phyloP scores from a whole-genome alignment of 2,797 vertebrate genomes.

The Mustela erminea region DNA sequence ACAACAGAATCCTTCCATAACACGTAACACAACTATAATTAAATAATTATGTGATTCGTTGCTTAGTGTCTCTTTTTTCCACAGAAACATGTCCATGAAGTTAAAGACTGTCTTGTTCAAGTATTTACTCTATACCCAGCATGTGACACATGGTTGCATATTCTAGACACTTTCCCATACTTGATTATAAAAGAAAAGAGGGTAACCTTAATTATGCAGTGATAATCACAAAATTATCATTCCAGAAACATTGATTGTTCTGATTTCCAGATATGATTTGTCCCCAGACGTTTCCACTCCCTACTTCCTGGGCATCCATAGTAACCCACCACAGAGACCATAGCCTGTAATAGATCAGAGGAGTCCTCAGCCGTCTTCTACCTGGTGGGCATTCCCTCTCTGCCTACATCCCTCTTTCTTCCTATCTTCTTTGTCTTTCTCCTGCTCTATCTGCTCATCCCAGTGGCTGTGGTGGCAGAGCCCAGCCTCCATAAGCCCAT shows the following conservation, averaged over 20 bases:
- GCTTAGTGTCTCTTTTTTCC: neutral
- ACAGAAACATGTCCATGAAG: neutral
- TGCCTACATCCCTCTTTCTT: slow-evolving; percentile 71
- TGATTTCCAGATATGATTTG: neutral
- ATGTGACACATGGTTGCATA: neutral
- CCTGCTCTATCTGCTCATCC: slow-evolving; percentile 72
- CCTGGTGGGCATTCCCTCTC: slow-evolving; percentile 71
- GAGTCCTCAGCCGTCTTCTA: slow-evolving; percentile 65
- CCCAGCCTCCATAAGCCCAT: slow-evolving; percentile 78
- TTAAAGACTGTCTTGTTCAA: neutral
- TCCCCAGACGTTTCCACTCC: neutral
- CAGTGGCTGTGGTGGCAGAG: slow-evolving; percentile 51
- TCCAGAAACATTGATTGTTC: slow-evolving; percentile 7
- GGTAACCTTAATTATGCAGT: neutral
- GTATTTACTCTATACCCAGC: neutral
- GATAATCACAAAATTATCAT: neutral
- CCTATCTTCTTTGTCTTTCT: slow-evolving; percentile 77
- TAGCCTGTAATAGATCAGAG: slow-evolving; percentile 47
- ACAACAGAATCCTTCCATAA: neutral
- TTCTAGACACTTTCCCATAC: neutral
- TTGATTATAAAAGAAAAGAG: slow-evolving; percentile 6
- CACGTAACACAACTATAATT: neutral
- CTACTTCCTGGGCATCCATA: neutral
- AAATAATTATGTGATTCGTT: neutral
- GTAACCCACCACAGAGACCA: slow-evolving; percentile 46